phyloP scores from a whole-genome alignment of 1,140 invertebrate species.

The Kradibia gibbosae region DNA sequence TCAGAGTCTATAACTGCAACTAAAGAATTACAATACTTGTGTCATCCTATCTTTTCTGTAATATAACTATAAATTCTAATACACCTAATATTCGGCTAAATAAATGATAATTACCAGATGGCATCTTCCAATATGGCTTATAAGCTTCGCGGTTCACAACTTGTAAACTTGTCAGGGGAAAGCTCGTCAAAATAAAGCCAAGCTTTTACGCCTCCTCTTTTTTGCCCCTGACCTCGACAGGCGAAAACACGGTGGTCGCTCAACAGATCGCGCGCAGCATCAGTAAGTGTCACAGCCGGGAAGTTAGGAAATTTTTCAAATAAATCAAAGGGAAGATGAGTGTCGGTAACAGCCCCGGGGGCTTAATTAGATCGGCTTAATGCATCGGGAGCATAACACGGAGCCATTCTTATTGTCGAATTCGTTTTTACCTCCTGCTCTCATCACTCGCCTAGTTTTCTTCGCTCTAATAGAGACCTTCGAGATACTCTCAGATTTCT shows the following conservation, averaged over 20 bases:
- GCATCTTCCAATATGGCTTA: neutral
- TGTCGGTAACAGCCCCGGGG: neutral
- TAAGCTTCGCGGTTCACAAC: neutral
- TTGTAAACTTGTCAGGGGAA: neutral
- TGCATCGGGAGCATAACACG: slow-evolving; percentile 1
- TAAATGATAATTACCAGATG: neutral
- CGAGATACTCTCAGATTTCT: neutral
- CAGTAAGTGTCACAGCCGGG: neutral
- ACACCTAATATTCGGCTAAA: neutral
- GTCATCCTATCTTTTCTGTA: too few species aligned
- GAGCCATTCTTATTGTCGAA: neutral
- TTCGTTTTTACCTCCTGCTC: too few species aligned
- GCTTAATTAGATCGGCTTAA: slow-evolving; percentile 30
- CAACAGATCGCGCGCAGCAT: too few species aligned
- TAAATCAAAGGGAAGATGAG: slow-evolving; percentile 17
- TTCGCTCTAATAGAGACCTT: neutral
- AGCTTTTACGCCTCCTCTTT: too few species aligned
- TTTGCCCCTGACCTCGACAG: too few species aligned
- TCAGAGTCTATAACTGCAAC: too few species aligned
- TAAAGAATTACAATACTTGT: too few species aligned
- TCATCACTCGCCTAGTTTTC: neutral
- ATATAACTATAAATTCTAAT: too few species aligned
- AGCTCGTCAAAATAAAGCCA: slow-evolving; percentile 3
- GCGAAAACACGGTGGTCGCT: too few species aligned
- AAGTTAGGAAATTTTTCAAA: slow-evolving; percentile 31